Conservation (phyloP, 2,113 vertebrate species). For the Myrmophylax atrothorax region DNA sequence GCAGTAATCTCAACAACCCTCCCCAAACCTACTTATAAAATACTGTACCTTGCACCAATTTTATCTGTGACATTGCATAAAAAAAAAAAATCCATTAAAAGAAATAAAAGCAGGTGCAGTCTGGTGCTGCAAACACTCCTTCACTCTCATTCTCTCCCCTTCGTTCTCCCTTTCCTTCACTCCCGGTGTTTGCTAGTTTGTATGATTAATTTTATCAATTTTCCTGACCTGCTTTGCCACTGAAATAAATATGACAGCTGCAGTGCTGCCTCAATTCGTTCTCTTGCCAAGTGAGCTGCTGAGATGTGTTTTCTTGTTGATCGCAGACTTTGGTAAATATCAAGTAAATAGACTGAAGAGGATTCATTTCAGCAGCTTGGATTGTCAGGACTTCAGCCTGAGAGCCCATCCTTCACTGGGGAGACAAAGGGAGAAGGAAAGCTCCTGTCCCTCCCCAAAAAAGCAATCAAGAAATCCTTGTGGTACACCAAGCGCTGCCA, state of each 20-base stretch:
- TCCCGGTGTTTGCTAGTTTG: slow-evolving; percentile 79
- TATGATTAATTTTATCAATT: slow-evolving; percentile 85
- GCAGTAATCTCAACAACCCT: slow-evolving; percentile 22
- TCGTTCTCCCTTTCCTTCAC: slow-evolving; percentile 65
- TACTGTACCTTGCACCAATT: slow-evolving; percentile 46
- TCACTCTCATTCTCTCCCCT: slow-evolving; percentile 70
- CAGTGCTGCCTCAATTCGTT: slow-evolving; percentile 74
- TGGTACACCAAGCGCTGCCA: not conserved
- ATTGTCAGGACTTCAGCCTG: slow-evolving; percentile 62
- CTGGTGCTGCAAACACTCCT: slow-evolving; percentile 65
- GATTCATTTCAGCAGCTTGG: slow-evolving; percentile 69
- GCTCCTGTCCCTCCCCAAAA: slow-evolving; percentile 31
- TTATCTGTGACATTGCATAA: slow-evolving; percentile 62
- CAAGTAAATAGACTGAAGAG: slow-evolving; percentile 75
- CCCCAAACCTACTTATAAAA: slow-evolving; percentile 61
- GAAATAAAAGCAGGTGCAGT: slow-evolving; percentile 76
- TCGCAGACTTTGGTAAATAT: slow-evolving; percentile 75
- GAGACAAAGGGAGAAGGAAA: slow-evolving; percentile 33
- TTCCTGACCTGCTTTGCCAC: slow-evolving; percentile 82
- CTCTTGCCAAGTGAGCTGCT: slow-evolving; percentile 77
- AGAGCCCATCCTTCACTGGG: slow-evolving; percentile 6
- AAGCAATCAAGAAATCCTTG: slow-evolving; percentile 14
- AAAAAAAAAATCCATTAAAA: slow-evolving; percentile 73
- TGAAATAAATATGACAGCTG: slow-evolving; percentile 81
- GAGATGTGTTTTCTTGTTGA: slow-evolving; percentile 76